These are phyloP conservation scores for Ptychodera flava DNA, from an alignment of 35 echinoderm and acorn worm species.

Conservation along the genomic window DNA sequence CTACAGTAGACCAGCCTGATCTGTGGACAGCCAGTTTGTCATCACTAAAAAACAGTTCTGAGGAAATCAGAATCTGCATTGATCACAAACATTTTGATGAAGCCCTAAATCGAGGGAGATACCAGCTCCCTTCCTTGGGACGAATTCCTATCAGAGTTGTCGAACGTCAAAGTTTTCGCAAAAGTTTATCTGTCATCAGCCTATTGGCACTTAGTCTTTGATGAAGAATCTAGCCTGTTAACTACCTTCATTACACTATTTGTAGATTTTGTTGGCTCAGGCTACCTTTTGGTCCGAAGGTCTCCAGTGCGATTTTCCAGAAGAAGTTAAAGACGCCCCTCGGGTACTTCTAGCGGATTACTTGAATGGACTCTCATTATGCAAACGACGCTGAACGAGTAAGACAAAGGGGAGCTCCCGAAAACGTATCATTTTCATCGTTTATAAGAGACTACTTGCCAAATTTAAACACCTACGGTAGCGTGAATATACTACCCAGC, in stretches of 20 bases:
- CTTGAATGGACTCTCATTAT: too few species aligned
- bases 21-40: conserved; percentile 23
- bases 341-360: too few species aligned
- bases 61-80: conserved; percentile 17
- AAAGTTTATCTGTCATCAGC: conserved; percentile 39
- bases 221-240: conserved; percentile 43
- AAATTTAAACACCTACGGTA: too few species aligned
- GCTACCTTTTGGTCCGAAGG: too few species aligned
- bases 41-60: conserved; percentile 22
- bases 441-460: too few species aligned
- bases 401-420: too few species aligned
- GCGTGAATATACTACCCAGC: too few species aligned
- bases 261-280: conserved; percentile 51
- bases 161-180: conserved; percentile 22
- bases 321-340: too few species aligned
- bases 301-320: too few species aligned
- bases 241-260: conserved; percentile 55
- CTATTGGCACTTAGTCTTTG: conserved; percentile 43
- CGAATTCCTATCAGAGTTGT: conserved; percentile 21
- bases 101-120: conserved; percentile 14
- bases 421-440: too few species aligned
- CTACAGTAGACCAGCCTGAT: conserved; percentile 18
- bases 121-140: conserved; percentile 19
- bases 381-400: too few species aligned
- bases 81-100: conserved; percentile 22